Conservation (phyloP, 2,797 vertebrate species). For the Pangasius krempfi region DNA sequence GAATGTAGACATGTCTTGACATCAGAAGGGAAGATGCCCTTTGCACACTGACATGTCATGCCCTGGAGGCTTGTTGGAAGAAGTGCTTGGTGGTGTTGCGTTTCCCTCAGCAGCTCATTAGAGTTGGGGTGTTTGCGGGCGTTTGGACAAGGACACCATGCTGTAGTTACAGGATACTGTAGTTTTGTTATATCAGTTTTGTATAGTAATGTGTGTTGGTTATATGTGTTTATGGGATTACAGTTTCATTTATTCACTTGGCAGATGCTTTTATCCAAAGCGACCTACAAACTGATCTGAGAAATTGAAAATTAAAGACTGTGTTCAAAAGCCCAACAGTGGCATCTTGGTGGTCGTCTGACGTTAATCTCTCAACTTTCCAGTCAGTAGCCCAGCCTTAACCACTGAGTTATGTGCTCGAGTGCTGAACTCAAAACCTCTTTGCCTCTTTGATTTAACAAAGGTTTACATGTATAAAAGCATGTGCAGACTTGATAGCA, state of each 20-base stretch:
- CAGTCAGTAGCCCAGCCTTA: background rate
- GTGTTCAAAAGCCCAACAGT: background rate
- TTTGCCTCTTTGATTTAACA: background rate
- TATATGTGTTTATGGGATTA: background rate
- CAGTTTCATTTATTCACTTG: background rate
- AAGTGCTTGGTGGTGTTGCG: conserved; percentile 48
- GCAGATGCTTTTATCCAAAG: background rate
- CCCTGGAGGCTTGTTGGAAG: conserved; percentile 39
- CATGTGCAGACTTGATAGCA: too few relatives aligned
- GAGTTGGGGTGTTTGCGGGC: conserved; percentile 12
- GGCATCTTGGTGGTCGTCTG: background rate
- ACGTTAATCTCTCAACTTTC: background rate
- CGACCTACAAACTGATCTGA: background rate
- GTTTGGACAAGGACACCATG: background rate
- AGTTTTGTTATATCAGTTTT: background rate
- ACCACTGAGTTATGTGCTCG: background rate
- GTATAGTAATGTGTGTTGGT: background rate
- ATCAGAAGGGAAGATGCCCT: conserved; percentile 38
- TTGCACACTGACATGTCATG: conserved; percentile 48
- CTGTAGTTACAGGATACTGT: conserved; percentile 25
- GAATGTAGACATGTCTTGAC: conserved; percentile 42
- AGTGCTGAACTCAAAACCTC: background rate
- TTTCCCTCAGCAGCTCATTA: conserved; percentile 38
- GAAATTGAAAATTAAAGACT: background rate
- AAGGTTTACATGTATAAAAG: background rate